Percentiles rank a stretch among this genome's conserved stretches.
Conservation (phyloP, 2,888 invertebrate genomes). For the Nebria brevicollis region DNA sequence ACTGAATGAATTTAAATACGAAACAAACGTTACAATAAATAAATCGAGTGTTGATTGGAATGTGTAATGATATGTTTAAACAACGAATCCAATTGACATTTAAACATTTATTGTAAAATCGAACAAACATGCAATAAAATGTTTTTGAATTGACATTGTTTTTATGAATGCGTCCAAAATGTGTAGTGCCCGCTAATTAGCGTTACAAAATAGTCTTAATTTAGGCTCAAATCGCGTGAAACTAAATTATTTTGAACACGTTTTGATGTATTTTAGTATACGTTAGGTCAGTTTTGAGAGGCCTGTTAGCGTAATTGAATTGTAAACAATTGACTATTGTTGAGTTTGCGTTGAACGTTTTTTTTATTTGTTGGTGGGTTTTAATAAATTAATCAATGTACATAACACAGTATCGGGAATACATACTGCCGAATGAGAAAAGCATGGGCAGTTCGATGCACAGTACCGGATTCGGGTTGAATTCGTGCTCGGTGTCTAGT, state of each 20-base stretch:
- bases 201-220: neutral
- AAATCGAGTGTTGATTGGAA: neutral
- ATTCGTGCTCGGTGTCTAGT: constrained; percentile 50
- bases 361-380: neutral
- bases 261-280: neutral
- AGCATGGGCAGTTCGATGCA: constrained; percentile 72
- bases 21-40: too few relatives aligned
- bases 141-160: neutral
- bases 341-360: neutral
- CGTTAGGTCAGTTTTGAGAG: neutral
- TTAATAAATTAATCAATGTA: constrained; percentile 68
- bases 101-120: neutral
- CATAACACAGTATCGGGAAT: constrained; percentile 74
- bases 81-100: neutral
- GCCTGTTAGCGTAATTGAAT: neutral
- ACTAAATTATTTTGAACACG: neutral
- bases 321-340: neutral
- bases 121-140: neutral
- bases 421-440: constrained; percentile 73
- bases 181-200: neutral
- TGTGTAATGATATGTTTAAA: neutral
- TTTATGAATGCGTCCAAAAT: neutral
- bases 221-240: neutral
- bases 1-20: neutral
- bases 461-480: constrained; percentile 65